Conservation (phyloP, 2,797 vertebrate species). For the Lacerta agilis region DNA sequence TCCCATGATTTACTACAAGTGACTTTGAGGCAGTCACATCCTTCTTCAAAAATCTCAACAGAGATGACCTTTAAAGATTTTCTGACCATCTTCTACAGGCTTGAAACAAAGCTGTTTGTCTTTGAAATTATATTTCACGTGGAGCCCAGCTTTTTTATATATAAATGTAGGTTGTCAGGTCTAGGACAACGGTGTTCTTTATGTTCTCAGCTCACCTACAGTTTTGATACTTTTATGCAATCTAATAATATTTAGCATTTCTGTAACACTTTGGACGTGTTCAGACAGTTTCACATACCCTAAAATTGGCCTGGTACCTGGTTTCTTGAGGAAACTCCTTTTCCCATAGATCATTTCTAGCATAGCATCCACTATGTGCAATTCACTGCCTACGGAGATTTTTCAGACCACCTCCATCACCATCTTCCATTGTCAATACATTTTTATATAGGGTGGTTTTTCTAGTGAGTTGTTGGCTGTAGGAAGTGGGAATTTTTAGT, state of each 20-base stretch:
- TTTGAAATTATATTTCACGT: constrained; percentile 26
- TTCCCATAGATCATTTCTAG: background rate
- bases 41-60: constrained; percentile 40
- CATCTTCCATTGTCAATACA: no score
- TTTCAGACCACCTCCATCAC: background rate
- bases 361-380: background rate
- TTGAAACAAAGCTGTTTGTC: constrained; percentile 24
- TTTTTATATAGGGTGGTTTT: no score
- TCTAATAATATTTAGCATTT: background rate
- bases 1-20: constrained; percentile 23
- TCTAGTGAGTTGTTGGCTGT: no score
- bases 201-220: background rate
- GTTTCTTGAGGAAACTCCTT: background rate
- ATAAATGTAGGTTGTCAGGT: constrained; percentile 5
- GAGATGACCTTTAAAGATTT: constrained; percentile 37
- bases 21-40: constrained; percentile 20
- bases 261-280: background rate
- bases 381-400: background rate
- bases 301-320: background rate
- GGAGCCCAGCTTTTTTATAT: background rate
- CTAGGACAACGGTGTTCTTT: constrained; percentile 7
- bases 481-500: no score
- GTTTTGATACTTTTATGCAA: background rate
- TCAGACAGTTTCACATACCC: background rate
- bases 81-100: constrained; percentile 17